Conservation (phyloP, 2,888 invertebrate species). For the Mantis religiosa region DNA sequence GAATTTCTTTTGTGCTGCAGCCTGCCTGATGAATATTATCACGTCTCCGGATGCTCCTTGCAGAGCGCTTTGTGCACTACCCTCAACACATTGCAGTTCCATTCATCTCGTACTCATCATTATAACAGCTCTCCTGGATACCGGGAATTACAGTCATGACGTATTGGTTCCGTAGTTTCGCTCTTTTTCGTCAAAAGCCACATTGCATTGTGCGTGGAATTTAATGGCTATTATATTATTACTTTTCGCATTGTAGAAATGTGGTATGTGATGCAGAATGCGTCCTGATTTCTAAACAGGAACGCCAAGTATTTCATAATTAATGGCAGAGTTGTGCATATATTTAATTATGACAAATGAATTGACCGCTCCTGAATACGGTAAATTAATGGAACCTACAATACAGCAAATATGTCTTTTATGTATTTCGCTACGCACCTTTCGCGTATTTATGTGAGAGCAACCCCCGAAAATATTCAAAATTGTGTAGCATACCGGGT, state of each 20-base stretch:
- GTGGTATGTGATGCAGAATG: no score
- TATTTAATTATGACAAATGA: no score
- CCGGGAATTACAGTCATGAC: background rate
- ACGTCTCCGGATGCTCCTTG: background rate
- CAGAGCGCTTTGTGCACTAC: background rate
- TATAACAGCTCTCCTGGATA: background rate
- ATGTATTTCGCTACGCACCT: no score
- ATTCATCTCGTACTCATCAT: background rate
- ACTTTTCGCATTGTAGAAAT: background rate
- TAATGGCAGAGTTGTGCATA: no score
- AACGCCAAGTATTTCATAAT: no score
- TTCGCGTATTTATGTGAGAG: no score
- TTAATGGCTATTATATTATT: background rate
- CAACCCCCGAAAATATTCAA: no score
- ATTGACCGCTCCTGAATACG: no score
- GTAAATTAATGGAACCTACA: no score
- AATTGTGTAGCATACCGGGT: no score
- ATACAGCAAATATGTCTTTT: no score
- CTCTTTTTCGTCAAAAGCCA: background rate
- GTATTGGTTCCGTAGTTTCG: background rate
- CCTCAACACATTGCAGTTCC: background rate
- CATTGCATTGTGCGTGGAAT: background rate
- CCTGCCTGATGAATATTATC: background rate
- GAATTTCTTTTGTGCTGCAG: background rate
- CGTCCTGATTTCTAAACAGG: no score